phyloP scores from a whole-genome alignment of 1,140 invertebrate species.

The Lepidurus arcticus region DNA sequence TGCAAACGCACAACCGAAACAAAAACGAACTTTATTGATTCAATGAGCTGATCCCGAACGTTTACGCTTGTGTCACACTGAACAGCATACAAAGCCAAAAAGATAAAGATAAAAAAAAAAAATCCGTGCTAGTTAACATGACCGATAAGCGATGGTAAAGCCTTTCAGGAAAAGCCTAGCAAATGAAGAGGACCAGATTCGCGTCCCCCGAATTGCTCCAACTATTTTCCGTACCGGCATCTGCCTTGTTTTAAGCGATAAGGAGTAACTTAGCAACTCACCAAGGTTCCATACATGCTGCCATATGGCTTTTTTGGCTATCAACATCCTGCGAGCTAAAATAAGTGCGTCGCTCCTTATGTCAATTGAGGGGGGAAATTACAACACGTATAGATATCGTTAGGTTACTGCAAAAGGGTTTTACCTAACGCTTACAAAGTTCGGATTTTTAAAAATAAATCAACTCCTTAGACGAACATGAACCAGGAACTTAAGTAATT shows the following conservation, averaged over 20 bases:
- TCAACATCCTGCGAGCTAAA: neutral
- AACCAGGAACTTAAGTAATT: too few relatives aligned
- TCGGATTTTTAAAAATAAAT: too few relatives aligned
- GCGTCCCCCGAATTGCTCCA: neutral
- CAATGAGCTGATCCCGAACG: neutral
- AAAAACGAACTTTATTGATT: neutral
- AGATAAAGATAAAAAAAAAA: neutral
- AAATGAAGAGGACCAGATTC: neutral
- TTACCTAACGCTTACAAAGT: too few relatives aligned
- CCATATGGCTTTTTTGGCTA: conserved; percentile 11
- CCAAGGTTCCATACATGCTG: neutral
- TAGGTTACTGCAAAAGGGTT: neutral
- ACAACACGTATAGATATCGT: neutral
- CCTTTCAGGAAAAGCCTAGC: neutral
- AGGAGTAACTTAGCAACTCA: conserved; percentile 19
- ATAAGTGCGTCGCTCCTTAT: neutral
- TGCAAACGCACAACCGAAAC: neutral
- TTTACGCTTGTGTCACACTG: neutral
- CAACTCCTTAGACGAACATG: too few relatives aligned
- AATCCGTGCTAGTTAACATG: neutral
- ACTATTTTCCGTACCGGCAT: neutral
- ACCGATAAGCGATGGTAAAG: conserved; percentile 4
- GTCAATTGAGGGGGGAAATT: neutral
- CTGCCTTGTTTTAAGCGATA: neutral
- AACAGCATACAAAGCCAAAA: neutral